Base-by-base conservation (phyloP, 2,797 vertebrate species). In the Paedocypris micromegethes region DNA sequence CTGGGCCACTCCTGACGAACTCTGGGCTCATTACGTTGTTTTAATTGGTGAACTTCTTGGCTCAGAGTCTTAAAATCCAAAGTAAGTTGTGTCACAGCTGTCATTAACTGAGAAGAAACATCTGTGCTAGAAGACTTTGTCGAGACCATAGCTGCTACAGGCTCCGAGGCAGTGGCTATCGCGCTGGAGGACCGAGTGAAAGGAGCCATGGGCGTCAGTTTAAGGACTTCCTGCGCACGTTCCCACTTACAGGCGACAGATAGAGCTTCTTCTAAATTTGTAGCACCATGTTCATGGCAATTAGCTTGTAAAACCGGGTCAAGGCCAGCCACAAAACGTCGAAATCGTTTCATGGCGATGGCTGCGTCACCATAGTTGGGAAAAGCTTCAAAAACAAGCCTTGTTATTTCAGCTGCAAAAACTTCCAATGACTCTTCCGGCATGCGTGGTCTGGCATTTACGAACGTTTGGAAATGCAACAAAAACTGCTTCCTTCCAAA, bases 381-480 rank as follows among this genome's bases (percentile, higher is more conserved):
- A 44, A 75, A 80, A 4, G 68, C 68, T 42, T 79, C 68, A 39
- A 71, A 43, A 3, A 72, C 68, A 3, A 77, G 62, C n/a, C 71
- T 52, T 23, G 70, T 77, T 3, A 77, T 62, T 68, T 77, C 64
- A 9, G 70, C 66, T 9, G 63, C 67, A 73, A 55, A 69, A 38
- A 75, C 58, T 6, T 77, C 65, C 23, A 77, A 37, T 4, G 38
- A 61, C 45, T 76, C 68, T n/a, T 50, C 66, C 1, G 66, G 61
- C 56, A 64, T 8, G 8, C 37, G 40, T 4, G 60, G 68, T 7
- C 43, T 49, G 7, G 65, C 60, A 74, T 78, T 76, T 1, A 72
- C 58, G 67, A 72, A 73, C 8, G 66, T 68, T 39, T 79, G 73
- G 40, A 79, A 79, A n/a, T 66, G 58, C 2, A 64, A 58, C n/a